Conservation (phyloP, 2,888 invertebrate genomes). For the Caenorhabditis doughertyi region DNA sequence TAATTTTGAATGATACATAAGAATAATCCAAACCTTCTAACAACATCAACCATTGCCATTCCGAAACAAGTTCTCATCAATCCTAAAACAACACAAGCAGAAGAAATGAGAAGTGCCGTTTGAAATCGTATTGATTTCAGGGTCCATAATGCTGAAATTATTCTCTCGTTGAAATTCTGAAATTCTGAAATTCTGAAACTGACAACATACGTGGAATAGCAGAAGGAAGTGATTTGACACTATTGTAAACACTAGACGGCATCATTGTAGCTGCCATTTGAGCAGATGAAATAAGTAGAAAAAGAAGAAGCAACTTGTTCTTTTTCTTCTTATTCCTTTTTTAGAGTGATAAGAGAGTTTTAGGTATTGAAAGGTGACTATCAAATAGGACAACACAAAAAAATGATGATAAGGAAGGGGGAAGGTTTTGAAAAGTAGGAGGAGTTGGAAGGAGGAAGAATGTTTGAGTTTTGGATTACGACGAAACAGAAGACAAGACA, state of each 20-base stretch:
- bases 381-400: conserved; percentile 15
- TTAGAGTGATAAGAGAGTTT: conserved; percentile 14
- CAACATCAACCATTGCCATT: conserved; percentile 80
- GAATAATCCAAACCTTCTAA: conserved; percentile 40
- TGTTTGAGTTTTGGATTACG: conserved; percentile 61
- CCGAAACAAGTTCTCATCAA: conserved; percentile 73
- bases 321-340: conserved; percentile 7
- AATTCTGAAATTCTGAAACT: not conserved
- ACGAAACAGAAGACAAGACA: conserved; percentile 55
- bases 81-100: conserved; percentile 72
- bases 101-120: conserved; percentile 72
- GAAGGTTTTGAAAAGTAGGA: not conserved
- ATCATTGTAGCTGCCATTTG: conserved; percentile 48
- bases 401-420: conserved; percentile 20
- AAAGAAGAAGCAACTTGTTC: not conserved
- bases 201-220: conserved; percentile 47
- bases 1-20: not conserved
- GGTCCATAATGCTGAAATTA: conserved; percentile 78
- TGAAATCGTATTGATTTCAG: conserved; percentile 75
- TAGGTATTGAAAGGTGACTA: not conserved
- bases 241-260: conserved; percentile 44
- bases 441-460: conserved; percentile 3
- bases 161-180: too few species aligned
- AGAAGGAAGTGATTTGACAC: conserved; percentile 39
- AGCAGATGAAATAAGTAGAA: not conserved